Percentiles rank a stretch among this genome's conserved stretches.
These are phyloP conservation scores for Aphidius gifuensis DNA, from an alignment of 1,140 invertebrate genomes.

Conservation along the genomic window DNA sequence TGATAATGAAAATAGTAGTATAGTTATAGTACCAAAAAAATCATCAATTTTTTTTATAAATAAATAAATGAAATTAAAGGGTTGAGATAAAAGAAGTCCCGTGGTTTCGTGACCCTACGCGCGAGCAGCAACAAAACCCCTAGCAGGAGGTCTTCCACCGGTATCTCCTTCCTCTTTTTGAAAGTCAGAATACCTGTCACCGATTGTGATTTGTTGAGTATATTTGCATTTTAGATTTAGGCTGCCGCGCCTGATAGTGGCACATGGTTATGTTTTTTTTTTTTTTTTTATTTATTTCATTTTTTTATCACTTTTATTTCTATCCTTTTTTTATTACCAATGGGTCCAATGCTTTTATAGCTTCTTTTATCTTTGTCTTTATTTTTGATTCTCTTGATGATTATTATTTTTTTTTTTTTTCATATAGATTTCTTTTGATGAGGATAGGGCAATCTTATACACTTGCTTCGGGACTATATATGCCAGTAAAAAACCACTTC, in stretches of 20 bases:
- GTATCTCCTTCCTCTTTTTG: slow-evolving; percentile 49
- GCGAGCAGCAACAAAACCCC: slow-evolving; percentile 38
- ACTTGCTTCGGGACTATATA: neutral
- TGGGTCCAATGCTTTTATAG: neutral
- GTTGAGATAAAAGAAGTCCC: slow-evolving; percentile 8
- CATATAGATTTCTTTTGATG: neutral
- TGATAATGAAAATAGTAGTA: no score
- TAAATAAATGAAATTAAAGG: slow-evolving; percentile 3
- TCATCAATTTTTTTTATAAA: neutral
- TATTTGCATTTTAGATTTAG: slow-evolving; percentile 57
- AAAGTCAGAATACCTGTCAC: slow-evolving; percentile 53
- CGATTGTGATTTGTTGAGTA: slow-evolving; percentile 55
- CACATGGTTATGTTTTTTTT: slow-evolving; percentile 14
- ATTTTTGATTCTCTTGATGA: neutral
- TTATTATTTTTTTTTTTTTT: neutral
- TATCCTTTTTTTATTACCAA: neutral
- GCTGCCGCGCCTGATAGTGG: slow-evolving; percentile 42
- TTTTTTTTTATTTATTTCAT: slow-evolving; percentile 34
- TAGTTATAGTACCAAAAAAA: slow-evolving; percentile 2
- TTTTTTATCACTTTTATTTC: slow-evolving; percentile 38
- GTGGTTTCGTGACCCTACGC: slow-evolving; percentile 12
- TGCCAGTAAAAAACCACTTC: slow-evolving; percentile 14
- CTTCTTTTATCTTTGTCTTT: no score
- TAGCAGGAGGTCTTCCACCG: slow-evolving; percentile 49
- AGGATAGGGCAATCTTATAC: neutral